A percentile compares a stretch with the other conserved stretches of the same genome.
Conservation (phyloP, 1,140 invertebrate genomes). For the Cecropterus lyciades region DNA sequence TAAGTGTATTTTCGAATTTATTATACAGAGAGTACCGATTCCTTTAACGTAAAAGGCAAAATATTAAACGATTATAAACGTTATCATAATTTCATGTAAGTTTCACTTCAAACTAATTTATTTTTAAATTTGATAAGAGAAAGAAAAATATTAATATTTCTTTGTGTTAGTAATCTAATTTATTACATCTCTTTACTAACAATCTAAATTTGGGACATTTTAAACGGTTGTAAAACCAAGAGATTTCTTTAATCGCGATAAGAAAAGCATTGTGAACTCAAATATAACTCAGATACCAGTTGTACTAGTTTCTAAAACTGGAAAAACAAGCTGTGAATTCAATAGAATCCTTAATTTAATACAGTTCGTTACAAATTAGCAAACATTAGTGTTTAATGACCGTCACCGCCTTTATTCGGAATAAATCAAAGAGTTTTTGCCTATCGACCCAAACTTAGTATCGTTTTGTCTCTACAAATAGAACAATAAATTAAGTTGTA, state of each 20-base stretch:
- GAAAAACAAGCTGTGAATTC: conserved; percentile 16
- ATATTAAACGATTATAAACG: too few relatives aligned
- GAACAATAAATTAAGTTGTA: too few relatives aligned
- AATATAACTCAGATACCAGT: conserved; percentile 3
- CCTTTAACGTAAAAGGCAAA: too few relatives aligned
- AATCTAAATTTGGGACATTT: too few relatives aligned
- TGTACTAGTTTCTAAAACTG: conserved; percentile 16
- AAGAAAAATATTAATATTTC: too few relatives aligned
- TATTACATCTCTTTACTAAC: too few relatives aligned
- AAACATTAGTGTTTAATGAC: conserved; percentile 22
- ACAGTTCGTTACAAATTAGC: conserved; percentile 14
- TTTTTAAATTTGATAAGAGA: too few relatives aligned
- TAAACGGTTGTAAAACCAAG: too few relatives aligned
- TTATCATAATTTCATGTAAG: too few relatives aligned
- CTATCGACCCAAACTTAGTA: not conserved
- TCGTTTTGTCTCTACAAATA: conserved; percentile 14
- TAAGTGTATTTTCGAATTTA: conserved; percentile 11
- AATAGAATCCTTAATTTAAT: conserved; percentile 18
- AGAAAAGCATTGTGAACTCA: conserved; percentile 11
- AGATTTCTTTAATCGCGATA: not conserved
- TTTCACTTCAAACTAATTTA: too few relatives aligned
- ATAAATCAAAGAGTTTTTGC: conserved; percentile 14
- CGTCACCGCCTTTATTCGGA: conserved; percentile 6
- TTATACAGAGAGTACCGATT: not conserved
- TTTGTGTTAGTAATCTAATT: too few relatives aligned